Conservation (phyloP, 2,113 vertebrate genomes). For the Dolichallabes microphthalmus region DNA sequence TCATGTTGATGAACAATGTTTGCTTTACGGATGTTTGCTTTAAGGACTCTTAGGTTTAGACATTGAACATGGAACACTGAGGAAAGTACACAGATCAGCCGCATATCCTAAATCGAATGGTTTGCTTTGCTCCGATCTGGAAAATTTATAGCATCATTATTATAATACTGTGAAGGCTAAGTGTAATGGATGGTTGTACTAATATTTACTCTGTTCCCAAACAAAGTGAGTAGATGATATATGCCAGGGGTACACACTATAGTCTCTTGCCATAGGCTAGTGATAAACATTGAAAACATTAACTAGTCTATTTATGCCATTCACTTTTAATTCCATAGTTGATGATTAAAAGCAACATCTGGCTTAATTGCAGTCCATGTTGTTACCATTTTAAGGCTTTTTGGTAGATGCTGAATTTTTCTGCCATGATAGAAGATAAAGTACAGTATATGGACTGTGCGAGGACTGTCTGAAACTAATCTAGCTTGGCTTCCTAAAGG, state of each 20-base stretch:
- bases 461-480: not conserved
- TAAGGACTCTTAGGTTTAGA: constrained; percentile 26
- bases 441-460: not conserved
- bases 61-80: constrained; percentile 22
- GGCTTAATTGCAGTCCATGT: not conserved
- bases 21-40: constrained; percentile 31
- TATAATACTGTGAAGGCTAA: constrained; percentile 42
- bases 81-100: not conserved
- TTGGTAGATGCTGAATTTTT: not conserved
- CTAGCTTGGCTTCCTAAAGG: not conserved
- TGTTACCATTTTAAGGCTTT: constrained; percentile 18
- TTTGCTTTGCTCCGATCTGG: constrained; percentile 33
- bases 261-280: constrained; percentile 10
- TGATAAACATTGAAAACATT: constrained; percentile 32
- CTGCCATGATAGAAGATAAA: not conserved
- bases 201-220: constrained; percentile 46
- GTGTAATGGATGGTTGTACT: constrained; percentile 37
- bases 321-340: constrained; percentile 8
- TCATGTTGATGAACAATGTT: constrained; percentile 9
- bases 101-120: constrained; percentile 36
- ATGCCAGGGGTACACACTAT: constrained; percentile 8
- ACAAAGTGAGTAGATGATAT: constrained; percentile 38
- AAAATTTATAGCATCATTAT: constrained; percentile 42
- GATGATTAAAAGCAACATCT: constrained; percentile 20
- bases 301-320: constrained; percentile 35